Evolutionary conservation across 2,113 vertebrate genomes (phyloP).

Genomic region (Cebus imitator): DNA sequence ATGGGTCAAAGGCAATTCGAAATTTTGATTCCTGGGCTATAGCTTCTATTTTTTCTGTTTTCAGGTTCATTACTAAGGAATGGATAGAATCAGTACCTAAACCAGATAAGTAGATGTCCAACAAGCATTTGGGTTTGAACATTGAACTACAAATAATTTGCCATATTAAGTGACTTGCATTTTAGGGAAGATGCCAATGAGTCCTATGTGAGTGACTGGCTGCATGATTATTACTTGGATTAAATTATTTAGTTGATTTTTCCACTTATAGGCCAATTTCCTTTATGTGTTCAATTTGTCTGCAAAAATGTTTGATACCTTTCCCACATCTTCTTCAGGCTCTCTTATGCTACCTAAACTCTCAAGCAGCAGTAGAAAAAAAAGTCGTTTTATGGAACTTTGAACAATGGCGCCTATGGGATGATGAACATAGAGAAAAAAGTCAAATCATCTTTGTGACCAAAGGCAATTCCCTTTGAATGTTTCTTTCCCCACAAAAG

Average conservation of each 20-base stretch:
- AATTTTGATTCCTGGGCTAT: neutral
- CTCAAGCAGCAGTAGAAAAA: neutral
- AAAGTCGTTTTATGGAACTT: slow-evolving; percentile 79
- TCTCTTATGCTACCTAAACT: slow-evolving; percentile 4
- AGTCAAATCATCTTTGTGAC: slow-evolving; percentile 84
- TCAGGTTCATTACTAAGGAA: neutral
- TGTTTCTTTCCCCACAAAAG: slow-evolving; percentile 79
- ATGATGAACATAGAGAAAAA: slow-evolving; percentile 81
- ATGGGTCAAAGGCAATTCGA: neutral
- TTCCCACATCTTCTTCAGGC: neutral
- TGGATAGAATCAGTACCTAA: neutral
- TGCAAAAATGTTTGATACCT: neutral
- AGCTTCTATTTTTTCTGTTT: neutral
- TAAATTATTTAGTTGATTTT: neutral
- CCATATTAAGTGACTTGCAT: neutral
- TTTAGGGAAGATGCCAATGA: neutral
- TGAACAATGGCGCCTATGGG: slow-evolving; percentile 79
- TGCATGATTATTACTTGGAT: neutral
- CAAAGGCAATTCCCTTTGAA: slow-evolving; percentile 83
- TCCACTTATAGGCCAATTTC: neutral
- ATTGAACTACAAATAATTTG: neutral
- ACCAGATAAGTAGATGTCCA: neutral
- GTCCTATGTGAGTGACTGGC: neutral
- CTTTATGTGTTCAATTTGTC: neutral
- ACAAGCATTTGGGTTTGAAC: neutral